Conservation (phyloP, 2,888 invertebrate species). For the Sminthurides aquaticus region DNA sequence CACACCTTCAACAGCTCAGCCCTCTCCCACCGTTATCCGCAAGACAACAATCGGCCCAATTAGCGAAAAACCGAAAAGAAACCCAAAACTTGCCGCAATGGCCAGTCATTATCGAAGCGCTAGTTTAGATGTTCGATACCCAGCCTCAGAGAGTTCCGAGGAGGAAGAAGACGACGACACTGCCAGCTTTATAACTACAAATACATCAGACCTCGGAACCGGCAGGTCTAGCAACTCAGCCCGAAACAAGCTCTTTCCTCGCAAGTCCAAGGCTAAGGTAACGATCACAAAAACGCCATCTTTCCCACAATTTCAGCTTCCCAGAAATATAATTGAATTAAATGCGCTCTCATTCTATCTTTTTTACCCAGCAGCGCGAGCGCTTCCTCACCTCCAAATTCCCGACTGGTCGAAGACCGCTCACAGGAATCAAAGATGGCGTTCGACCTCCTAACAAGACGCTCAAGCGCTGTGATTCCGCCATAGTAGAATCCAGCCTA, state of each 20-base stretch:
- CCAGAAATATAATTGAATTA: too few species aligned
- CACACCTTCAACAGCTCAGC: not conserved
- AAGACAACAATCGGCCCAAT: not conserved
- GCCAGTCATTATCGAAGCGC: constrained; percentile 32
- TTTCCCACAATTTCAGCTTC: too few species aligned
- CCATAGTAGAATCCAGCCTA: constrained; percentile 5
- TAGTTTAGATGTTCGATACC: constrained; percentile 36
- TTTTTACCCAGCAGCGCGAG: too few species aligned
- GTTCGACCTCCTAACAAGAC: not conserved
- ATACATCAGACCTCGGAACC: constrained; percentile 14
- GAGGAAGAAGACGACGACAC: constrained; percentile 28
- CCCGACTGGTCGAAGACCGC: constrained; percentile 13
- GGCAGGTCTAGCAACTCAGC: not conserved
- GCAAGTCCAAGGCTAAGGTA: constrained; percentile 15
- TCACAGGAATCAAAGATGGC: constrained; percentile 11
- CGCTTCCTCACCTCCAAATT: not conserved
- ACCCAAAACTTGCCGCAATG: not conserved
- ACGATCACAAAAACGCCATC: too few species aligned
- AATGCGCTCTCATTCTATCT: too few species aligned
- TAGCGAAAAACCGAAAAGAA: not conserved
- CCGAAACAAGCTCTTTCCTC: constrained; percentile 14
- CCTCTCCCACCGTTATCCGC: not conserved
- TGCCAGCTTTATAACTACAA: constrained; percentile 25
- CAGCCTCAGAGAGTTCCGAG: constrained; percentile 25
- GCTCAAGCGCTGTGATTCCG: constrained; percentile 19